Evolutionary conservation across 1,140 invertebrate species (phyloP).

Genomic region (Oscheius sp.): DNA sequence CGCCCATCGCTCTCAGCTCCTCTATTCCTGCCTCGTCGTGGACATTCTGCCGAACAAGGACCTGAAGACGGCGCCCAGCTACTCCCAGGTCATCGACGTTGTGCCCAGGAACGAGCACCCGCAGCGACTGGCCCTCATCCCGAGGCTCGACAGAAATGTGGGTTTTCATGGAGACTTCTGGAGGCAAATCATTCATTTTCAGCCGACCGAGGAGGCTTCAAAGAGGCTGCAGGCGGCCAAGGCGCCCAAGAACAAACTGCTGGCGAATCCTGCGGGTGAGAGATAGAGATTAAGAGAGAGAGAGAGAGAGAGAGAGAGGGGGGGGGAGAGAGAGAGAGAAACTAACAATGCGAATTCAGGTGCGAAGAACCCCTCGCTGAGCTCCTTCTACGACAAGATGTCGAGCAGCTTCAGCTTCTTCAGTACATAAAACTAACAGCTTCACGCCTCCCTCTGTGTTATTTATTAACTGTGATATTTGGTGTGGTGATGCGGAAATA

Average conservation of each 20-base stretch:
- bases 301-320: too few relatives aligned
- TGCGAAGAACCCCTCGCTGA: not conserved
- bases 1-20: slow-evolving; percentile 19
- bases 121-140: slow-evolving; percentile 18
- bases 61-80: not conserved
- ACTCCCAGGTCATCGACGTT: slow-evolving; percentile 16
- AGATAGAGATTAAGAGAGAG: too few relatives aligned
- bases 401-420: not conserved
- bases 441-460: too few relatives aligned
- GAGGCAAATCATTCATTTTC: not conserved
- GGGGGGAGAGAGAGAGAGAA: too few relatives aligned
- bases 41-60: slow-evolving; percentile 22
- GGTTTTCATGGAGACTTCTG: not conserved
- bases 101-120: slow-evolving; percentile 16
- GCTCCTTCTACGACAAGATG: slow-evolving; percentile 2
- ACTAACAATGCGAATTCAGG: too few relatives aligned
- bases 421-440: too few relatives aligned
- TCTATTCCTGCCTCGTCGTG: slow-evolving; percentile 18
- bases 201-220: slow-evolving; percentile 19
- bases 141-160: slow-evolving; percentile 32
- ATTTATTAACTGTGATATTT: too few relatives aligned
- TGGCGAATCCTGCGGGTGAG: slow-evolving; percentile 25
- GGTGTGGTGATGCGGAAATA: too few relatives aligned
- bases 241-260: slow-evolving; percentile 19
- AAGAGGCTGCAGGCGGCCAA: slow-evolving; percentile 2